These are phyloP conservation scores for Tethya wilhelma DNA, from an alignment of 37 sponge, comb jelly and placozoan species.

Conservation along the genomic window DNA sequence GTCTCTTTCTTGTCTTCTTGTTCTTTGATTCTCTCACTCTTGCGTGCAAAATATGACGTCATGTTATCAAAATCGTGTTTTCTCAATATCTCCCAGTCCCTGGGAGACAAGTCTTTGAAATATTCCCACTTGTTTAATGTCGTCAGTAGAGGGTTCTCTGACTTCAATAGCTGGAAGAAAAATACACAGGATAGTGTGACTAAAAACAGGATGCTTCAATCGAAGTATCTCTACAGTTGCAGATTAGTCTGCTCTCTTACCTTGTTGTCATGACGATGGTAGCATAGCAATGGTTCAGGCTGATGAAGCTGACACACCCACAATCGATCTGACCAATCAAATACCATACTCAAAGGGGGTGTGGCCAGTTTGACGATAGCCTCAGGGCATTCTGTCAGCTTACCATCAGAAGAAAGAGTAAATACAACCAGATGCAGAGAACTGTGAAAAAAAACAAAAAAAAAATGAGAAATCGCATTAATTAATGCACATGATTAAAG, in stretches of 20 bases:
- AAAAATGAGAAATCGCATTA: background rate
- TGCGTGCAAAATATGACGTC: slow-evolving; percentile 53
- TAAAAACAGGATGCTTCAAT: too few relatives aligned
- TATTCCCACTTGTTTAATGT: slow-evolving; percentile 31
- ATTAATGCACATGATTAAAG: background rate
- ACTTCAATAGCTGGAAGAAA: background rate
- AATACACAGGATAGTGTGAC: too few relatives aligned
- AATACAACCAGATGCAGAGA: slow-evolving; percentile 10
- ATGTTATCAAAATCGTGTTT: slow-evolving; percentile 75
- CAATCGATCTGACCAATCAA: slow-evolving; percentile 54
- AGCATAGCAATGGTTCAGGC: slow-evolving; percentile 35
- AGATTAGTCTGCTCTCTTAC: background rate
- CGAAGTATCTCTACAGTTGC: background rate
- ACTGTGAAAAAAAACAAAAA: slow-evolving; percentile 2
- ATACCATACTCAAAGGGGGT: slow-evolving; percentile 27
- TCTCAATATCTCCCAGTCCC: slow-evolving; percentile 43
- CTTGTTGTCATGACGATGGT: background rate
- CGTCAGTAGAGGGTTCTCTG: slow-evolving; percentile 10
- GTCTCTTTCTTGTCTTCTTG: background rate
- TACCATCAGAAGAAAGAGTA: slow-evolving; percentile 27
- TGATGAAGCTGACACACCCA: slow-evolving; percentile 55
- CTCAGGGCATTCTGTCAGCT: background rate
- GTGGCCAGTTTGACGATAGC: background rate
- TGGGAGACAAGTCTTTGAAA: slow-evolving; percentile 25
- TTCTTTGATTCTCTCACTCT: slow-evolving; percentile 57